Percentiles rank a stretch among this genome's conserved stretches.
phyloP scores from a whole-genome alignment of 1,140 invertebrate genomes.

The Nasonia longicornis region DNA sequence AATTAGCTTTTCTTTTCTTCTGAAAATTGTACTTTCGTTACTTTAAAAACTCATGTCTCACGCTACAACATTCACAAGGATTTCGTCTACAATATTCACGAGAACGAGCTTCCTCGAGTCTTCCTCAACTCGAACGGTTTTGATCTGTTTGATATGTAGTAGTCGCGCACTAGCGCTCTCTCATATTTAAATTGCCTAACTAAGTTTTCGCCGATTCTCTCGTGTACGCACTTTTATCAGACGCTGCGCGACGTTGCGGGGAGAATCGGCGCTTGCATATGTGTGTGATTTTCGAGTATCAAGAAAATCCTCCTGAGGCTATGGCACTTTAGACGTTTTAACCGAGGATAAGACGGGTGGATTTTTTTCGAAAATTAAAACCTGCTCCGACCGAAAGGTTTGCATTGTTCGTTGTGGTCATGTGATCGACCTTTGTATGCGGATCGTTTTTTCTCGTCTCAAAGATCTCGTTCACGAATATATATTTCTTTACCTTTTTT shows the following conservation, averaged over 20 bases:
- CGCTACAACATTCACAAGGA: conserved; percentile 29
- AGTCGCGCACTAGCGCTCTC: conserved; percentile 28
- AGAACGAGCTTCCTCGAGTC: conserved; percentile 46
- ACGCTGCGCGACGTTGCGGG: background rate
- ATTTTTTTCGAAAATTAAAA: conserved; percentile 41
- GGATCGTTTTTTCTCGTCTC: background rate
- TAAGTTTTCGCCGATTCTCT: conserved; percentile 20
- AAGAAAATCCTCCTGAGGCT: conserved; percentile 40
- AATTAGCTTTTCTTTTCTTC: background rate
- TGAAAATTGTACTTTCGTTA: conserved; percentile 24
- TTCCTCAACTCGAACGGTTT: conserved; percentile 37
- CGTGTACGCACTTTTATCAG: too few relatives aligned
- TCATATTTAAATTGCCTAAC: conserved; percentile 43
- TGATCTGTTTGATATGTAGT: conserved; percentile 46
- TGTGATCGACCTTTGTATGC: conserved; percentile 40
- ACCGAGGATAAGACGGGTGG: conserved; percentile 23
- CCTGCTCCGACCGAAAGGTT: conserved; percentile 14
- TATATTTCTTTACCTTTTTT: background rate
- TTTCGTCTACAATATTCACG: conserved; percentile 14
- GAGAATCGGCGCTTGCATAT: conserved; percentile 9
- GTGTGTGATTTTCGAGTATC: conserved; percentile 36
- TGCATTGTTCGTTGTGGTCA: conserved; percentile 13
- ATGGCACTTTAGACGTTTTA: conserved; percentile 41
- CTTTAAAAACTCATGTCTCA: conserved; percentile 18
- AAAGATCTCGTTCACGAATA: conserved; percentile 41